phyloP scores from a whole-genome alignment of 2,797 vertebrate genomes.

The Coendou prehensilis region DNA sequence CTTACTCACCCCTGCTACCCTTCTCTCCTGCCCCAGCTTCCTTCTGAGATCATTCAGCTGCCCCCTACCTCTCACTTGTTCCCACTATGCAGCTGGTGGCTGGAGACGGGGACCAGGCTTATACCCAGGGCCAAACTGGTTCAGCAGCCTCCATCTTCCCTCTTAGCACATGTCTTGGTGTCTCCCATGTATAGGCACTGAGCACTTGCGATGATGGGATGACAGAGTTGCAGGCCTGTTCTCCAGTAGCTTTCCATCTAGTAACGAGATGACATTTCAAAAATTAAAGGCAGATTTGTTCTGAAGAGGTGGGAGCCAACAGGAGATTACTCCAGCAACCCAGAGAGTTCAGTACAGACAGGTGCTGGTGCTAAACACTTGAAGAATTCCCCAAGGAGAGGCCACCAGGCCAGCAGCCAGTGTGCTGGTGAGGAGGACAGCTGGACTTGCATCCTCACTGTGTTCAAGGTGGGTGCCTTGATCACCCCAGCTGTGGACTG shows the following conservation, averaged over 20 bases:
- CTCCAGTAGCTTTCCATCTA: background rate
- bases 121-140: background rate
- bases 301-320: background rate
- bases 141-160: no score
- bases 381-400: rapidly evolving
- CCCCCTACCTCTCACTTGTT: background rate
- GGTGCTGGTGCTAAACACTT: background rate
- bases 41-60: background rate
- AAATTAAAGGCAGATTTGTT: background rate
- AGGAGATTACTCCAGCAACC: background rate
- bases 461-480: background rate
- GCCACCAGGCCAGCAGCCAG: background rate
- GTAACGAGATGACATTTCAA: background rate
- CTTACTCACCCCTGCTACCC: rapidly evolving
- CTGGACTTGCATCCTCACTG: background rate
- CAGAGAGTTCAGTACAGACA: background rate
- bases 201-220: background rate
- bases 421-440: no score
- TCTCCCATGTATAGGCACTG: rapidly evolving
- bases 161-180: rapidly evolving
- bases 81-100: background rate
- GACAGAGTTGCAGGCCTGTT: rapidly evolving
- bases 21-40: no score
- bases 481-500: background rate
- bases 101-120: background rate